A percentile compares a stretch with the other conserved stretches of the same genome.
Evolutionary conservation across 2,888 invertebrate genomes (phyloP).

Genomic region (Acanthoscelides obtectus): DNA sequence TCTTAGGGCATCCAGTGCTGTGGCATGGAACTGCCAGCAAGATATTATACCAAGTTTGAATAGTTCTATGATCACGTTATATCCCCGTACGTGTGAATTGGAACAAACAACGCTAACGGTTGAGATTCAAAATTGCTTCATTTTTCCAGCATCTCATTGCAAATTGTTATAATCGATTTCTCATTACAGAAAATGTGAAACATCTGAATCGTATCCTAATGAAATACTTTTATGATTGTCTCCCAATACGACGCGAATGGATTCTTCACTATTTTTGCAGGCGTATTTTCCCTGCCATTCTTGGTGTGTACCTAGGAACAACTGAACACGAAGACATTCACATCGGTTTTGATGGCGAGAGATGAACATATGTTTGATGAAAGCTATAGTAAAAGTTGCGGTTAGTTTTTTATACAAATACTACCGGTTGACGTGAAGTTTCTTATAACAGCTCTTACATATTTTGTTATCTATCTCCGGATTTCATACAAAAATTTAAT

Average conservation of each 20-base stretch:
- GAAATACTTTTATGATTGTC: background rate
- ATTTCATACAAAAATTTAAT: too few species aligned
- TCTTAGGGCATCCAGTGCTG: too few species aligned
- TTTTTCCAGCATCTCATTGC: background rate
- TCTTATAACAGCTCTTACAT: too few species aligned
- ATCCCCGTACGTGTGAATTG: too few species aligned
- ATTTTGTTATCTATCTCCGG: too few species aligned
- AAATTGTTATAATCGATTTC: background rate
- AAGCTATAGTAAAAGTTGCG: background rate
- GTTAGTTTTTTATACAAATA: background rate
- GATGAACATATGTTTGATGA: background rate
- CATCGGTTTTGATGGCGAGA: background rate
- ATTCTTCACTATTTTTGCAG: background rate
- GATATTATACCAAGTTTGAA: too few species aligned
- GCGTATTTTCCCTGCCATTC: background rate
- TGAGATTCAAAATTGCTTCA: background rate
- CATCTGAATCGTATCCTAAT: background rate
- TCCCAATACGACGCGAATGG: background rate
- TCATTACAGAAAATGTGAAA: background rate
- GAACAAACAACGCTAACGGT: too few species aligned
- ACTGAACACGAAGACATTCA: background rate
- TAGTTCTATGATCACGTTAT: too few species aligned
- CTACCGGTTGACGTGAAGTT: too few species aligned
- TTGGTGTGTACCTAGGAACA: background rate
- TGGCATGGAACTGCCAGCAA: too few species aligned